Conservation (phyloP, 2,113 vertebrate species). For the Carlito syrichta region DNA sequence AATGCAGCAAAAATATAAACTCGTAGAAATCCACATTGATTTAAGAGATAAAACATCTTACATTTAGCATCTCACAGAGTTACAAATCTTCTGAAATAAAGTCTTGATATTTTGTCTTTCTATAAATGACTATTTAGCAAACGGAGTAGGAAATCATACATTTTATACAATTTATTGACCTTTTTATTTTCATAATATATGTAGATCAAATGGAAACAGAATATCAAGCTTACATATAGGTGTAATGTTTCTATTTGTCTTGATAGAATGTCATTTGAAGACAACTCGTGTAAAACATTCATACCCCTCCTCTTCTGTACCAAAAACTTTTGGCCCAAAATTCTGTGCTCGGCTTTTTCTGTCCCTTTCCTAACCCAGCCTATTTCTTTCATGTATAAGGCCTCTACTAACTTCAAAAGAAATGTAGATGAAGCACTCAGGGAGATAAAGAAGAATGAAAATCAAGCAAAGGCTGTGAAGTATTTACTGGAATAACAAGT, state of each 20-base stretch:
- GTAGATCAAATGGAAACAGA: not conserved
- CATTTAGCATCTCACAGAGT: not conserved
- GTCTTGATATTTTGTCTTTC: not conserved
- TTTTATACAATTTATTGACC: not conserved
- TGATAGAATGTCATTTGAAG: not conserved
- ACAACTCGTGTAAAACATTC: not conserved
- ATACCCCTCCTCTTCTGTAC: not conserved
- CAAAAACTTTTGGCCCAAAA: not conserved
- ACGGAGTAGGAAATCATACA: not conserved
- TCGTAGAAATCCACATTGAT: not conserved
- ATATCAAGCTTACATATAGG: not conserved
- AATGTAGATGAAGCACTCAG: not conserved
- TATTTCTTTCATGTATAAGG: slow-evolving; percentile 12
- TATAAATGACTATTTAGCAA: not conserved
- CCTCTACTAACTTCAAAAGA: slow-evolving; percentile 28
- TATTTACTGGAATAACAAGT: not conserved
- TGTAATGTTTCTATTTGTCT: not conserved
- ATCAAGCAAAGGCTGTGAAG: not conserved
- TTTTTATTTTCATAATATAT: not conserved
- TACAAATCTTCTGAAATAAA: not conserved
- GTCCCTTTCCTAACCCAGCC: not conserved
- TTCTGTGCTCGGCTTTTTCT: not conserved
- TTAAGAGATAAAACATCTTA: not conserved
- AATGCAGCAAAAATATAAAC: not conserved
- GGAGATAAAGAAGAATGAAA: not conserved